Evolutionary conservation across 2,113 vertebrate genomes (phyloP).

Genomic region (Podarcis muralis): DNA sequence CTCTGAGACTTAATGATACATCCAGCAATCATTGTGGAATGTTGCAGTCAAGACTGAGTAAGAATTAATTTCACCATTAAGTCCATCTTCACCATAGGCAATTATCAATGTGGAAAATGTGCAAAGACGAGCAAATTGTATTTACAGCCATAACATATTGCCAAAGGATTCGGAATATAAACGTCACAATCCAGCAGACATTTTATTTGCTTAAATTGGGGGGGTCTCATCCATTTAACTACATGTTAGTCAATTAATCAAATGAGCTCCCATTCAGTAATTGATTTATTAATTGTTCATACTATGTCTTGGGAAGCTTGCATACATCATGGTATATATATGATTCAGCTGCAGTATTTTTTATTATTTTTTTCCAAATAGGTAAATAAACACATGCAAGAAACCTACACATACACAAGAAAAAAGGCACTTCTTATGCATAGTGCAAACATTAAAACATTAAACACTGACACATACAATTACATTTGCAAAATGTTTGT

Average conservation of each 20-base stretch:
- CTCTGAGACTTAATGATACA: slow-evolving; percentile 82
- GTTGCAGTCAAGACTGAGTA: slow-evolving; percentile 84
- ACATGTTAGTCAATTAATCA: not conserved
- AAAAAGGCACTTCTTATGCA: no score
- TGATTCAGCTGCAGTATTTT: no score
- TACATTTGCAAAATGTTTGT: no score
- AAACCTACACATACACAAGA: no score
- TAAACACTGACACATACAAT: no score
- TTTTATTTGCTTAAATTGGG: no score
- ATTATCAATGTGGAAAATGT: slow-evolving; percentile 9
- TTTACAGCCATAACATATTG: not conserved
- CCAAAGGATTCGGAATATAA: not conserved
- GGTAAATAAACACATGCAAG: no score
- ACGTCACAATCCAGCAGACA: not conserved
- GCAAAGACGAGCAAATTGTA: not conserved
- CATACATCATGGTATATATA: no score
- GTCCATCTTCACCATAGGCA: slow-evolving; percentile 11
- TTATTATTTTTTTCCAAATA: no score
- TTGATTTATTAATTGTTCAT: not conserved
- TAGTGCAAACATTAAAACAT: no score
- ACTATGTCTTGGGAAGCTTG: no score
- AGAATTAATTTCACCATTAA: slow-evolving; percentile 22
- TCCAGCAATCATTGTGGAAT: slow-evolving; percentile 68
- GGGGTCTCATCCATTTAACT: not conserved
- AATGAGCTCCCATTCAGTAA: not conserved